Conservation (phyloP, 23 tunicate genomes). For the Corella eumyota region DNA sequence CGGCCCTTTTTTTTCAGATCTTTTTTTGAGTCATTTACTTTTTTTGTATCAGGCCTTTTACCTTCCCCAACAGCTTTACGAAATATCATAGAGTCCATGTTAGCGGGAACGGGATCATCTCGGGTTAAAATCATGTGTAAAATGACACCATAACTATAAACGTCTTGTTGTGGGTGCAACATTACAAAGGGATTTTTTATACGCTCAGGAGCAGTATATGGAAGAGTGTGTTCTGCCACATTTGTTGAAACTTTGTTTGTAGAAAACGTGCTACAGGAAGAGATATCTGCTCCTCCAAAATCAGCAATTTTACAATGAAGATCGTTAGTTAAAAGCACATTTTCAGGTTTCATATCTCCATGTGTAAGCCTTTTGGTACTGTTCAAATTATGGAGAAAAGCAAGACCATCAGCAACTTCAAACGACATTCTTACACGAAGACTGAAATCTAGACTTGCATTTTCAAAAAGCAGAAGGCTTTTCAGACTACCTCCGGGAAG, state of each 20-base stretch:
- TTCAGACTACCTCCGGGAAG: neutral
- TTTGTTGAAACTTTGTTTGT: neutral
- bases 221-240: neutral
- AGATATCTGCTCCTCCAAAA: neutral
- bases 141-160: neutral
- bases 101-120: neutral
- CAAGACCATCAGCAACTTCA: neutral
- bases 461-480: neutral
- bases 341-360: slow-evolving; percentile 8
- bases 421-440: neutral
- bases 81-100: neutral
- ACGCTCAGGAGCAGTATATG: neutral
- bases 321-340: neutral
- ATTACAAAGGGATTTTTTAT: neutral
- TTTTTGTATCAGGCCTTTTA: neutral
- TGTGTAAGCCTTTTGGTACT: neutral
- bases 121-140: neutral
- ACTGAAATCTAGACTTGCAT: neutral
- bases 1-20: too few species aligned
- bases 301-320: slow-evolving; percentile 3
- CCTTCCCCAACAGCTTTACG: neutral
- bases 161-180: neutral
- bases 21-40: neutral
- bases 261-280: neutral
- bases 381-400: neutral